These are phyloP conservation scores for Hepsetus odoe DNA, from an alignment of 2,113 vertebrate species.

Conservation along the genomic window DNA sequence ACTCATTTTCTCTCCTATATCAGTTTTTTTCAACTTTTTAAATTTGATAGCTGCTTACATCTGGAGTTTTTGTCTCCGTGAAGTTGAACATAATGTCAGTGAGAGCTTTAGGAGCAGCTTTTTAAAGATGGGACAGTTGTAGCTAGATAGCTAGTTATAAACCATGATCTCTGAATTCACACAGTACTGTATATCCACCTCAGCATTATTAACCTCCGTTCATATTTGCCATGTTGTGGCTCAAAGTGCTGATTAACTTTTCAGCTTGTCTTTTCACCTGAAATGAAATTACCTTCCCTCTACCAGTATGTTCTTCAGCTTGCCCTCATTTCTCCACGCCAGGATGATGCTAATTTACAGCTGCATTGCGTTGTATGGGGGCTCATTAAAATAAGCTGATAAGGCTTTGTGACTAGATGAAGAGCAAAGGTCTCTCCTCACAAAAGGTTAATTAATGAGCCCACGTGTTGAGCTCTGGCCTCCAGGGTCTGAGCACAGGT, in stretches of 20 bases:
- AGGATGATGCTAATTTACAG: slow-evolving; percentile 23
- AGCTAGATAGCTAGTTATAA: no score
- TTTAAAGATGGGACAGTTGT: no score
- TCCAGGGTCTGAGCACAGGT: slow-evolving; percentile 24
- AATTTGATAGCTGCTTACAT: no score
- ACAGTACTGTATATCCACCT: background rate
- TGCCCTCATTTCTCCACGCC: no score
- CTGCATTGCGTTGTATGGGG: background rate
- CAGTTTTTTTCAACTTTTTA: no score
- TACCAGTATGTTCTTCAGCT: background rate
- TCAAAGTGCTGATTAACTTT: slow-evolving; percentile 11
- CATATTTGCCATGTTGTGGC: background rate
- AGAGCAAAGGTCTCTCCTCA: slow-evolving; percentile 13
- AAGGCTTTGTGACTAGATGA: slow-evolving; percentile 4
- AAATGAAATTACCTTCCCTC: background rate
- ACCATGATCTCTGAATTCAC: no score
- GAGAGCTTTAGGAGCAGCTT: no score
- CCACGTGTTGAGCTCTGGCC: slow-evolving; percentile 20
- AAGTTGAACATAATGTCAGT: no score
- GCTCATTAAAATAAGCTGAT: slow-evolving; percentile 11
- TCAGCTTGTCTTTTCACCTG: background rate
- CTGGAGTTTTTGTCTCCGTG: no score
- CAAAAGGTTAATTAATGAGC: slow-evolving; percentile 37
- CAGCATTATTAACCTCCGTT: background rate
- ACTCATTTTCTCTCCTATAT: no score